Evolutionary conservation across 2,888 invertebrate genomes (phyloP).

Genomic region (Agonopterix subpropinquella): DNA sequence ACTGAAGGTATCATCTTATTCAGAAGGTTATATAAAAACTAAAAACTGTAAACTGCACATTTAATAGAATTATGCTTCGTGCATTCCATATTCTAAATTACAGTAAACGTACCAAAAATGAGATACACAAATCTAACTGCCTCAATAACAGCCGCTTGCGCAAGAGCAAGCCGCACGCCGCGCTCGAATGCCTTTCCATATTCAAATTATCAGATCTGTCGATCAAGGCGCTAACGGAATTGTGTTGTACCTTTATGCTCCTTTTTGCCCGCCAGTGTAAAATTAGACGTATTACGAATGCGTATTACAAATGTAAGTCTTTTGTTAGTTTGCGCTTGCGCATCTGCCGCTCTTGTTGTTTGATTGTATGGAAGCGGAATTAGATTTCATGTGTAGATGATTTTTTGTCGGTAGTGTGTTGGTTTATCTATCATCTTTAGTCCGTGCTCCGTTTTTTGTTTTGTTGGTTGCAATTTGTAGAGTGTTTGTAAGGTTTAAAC

Average conservation of each 20-base stretch:
- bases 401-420: slow-evolving; percentile 25
- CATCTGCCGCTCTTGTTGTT: slow-evolving; percentile 47
- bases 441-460: too few relatives aligned
- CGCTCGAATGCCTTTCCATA: slow-evolving; percentile 61
- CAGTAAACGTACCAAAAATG: too few relatives aligned
- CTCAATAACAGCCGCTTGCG: slow-evolving; percentile 15
- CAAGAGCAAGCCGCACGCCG: slow-evolving; percentile 26
- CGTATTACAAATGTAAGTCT: slow-evolving; percentile 41
- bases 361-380: slow-evolving; percentile 55
- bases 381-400: slow-evolving; percentile 46
- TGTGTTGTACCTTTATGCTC: slow-evolving; percentile 23
- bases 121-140: slow-evolving; percentile 2
- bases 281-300: slow-evolving; percentile 54
- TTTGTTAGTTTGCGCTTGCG: slow-evolving; percentile 48
- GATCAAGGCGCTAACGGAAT: slow-evolving; percentile 55
- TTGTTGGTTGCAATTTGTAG: too few relatives aligned
- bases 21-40: too few relatives aligned
- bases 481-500: too few relatives aligned
- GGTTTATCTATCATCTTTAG: slow-evolving; percentile 6
- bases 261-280: slow-evolving; percentile 27
- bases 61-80: too few relatives aligned
- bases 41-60: too few relatives aligned
- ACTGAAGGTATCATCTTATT: too few relatives aligned
- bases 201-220: slow-evolving; percentile 71
- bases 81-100: too few relatives aligned